Base-by-base conservation (phyloP, 92 coral and sea anemone species). In the Pocillopora meandrina region DNA sequence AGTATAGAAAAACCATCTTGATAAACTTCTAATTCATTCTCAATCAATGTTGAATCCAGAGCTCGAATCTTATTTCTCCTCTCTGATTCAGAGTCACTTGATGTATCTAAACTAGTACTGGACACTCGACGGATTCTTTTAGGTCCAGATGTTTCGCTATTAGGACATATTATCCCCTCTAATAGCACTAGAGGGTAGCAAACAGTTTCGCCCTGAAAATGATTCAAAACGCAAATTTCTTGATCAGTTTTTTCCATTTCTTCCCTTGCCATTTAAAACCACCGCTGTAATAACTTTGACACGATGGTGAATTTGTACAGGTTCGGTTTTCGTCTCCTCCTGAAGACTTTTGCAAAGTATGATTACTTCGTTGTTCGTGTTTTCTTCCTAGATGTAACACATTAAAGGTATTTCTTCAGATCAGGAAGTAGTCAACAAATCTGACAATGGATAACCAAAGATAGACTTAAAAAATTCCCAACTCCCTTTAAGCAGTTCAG, bases 151-250 rank as follows among this genome's bases (percentile, higher is more conserved):
- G 70, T 59, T 7, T 20, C 8, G 8, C 10, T 9, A 34, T 62
- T 18, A 6, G n/a, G 58, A 7, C n/a, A 35, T 14, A 84, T 83
- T 17, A 62, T 63, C 26, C 98, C 96, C 89, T 93, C 93, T 36
- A 95, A 69, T 60, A 95, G 77, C 65, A 95, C 95, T 56, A 93
- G 89, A 36, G 97, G 93, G 71, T 93, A 88, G 70, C 84, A 85
- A 66, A 93, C 89, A 65, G 87, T 89, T n/a, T 95, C 94, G 52
- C 91, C 90, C 31, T 82, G 77, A 19, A 47, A 77, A 59, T 90
- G 86, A 82, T 95, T 93, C 15, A 88, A 60, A 42, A 92, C 82
- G 75, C 35, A 56, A 83, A 83, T 83, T 55, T 62, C 61, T 1
- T 47, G 58, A 49, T 18, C 85, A 33, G 19, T 4, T 81, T 55